phyloP scores from a whole-genome alignment of 2,888 invertebrate genomes.

The Danaus chrysippus region DNA sequence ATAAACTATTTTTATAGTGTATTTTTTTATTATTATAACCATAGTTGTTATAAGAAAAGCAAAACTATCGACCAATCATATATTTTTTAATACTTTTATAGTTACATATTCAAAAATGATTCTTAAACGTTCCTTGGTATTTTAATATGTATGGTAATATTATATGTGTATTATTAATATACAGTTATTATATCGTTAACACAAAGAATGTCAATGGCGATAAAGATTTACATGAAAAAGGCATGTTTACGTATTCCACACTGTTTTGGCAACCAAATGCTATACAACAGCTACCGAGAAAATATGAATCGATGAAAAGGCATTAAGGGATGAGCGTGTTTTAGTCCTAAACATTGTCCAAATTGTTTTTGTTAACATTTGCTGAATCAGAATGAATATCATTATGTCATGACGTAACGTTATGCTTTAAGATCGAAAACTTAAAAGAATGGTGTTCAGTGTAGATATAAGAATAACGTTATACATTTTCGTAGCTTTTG shows the following conservation, averaged over 20 bases:
- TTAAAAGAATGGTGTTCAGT: too few relatives aligned
- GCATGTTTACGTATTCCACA: background rate
- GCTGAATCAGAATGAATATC: too few relatives aligned
- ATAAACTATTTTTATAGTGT: background rate
- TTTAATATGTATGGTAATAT: background rate
- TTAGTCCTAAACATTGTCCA: background rate
- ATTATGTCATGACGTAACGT: too few relatives aligned
- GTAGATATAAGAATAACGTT: too few relatives aligned
- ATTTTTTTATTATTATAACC: background rate
- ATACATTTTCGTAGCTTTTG: too few relatives aligned
- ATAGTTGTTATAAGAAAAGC: background rate
- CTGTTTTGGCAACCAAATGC: conserved; percentile 1
- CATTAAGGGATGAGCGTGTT: background rate
- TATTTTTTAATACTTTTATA: background rate
- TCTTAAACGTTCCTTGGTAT: background rate
- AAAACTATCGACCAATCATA: background rate
- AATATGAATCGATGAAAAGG: background rate
- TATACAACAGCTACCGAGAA: background rate
- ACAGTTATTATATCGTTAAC: too few relatives aligned
- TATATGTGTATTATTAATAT: too few relatives aligned
- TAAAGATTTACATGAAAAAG: conserved; percentile 3
- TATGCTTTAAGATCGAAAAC: too few relatives aligned
- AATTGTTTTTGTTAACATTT: too few relatives aligned
- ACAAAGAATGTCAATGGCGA: background rate
- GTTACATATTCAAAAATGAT: background rate